Base-by-base conservation (phyloP, 2,797 vertebrate species). In the Luscinia megarhynchos region DNA sequence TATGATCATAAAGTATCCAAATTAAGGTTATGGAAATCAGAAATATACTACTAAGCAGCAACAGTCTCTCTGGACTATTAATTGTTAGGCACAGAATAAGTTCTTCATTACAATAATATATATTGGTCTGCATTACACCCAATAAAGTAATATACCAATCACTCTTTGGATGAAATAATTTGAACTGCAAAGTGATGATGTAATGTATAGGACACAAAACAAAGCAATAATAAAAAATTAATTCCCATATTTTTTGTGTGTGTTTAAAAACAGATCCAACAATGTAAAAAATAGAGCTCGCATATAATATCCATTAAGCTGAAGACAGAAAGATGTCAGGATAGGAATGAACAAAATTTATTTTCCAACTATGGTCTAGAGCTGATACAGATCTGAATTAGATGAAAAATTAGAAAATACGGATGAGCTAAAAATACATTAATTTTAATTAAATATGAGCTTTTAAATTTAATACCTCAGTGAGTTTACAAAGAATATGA, bases 401-500 rank as follows among this genome's bases (percentile, higher is more conserved):
- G 32, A 87, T 27, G 46, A 30, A 79, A 84, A 68, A 38, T 0
- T 38, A 68, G 72, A 34, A 69, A 77, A 87, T 57, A 61, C 12
- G 12, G 64, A 21, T 62, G 8, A 54, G 32, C 13, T 76, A 76
- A 45, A 95, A 89, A 89, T 85, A 84, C 12, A 72, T 79, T 81
- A 82, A 91, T 83, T 93, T 59, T 74, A 81, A 94, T 74, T 85
- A 73, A 94, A 76, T 69, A 79, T 26, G 7, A 88, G 10, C 18
- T 94, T 94, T 43, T 88, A 94, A 94, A 77, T 84, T 30, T 36
- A 21, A 76, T 80, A 29, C n/a, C 21, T 66, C 19, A 73, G 13
- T 21, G 38, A 68, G 17, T 83, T 23, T 84, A 64, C 68, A 80
- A 93, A 90, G 64, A 74, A 81, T 17, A 26, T 26, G 34, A 88